phyloP scores from a whole-genome alignment of 2,797 vertebrate species.

The Danionella dracula region DNA sequence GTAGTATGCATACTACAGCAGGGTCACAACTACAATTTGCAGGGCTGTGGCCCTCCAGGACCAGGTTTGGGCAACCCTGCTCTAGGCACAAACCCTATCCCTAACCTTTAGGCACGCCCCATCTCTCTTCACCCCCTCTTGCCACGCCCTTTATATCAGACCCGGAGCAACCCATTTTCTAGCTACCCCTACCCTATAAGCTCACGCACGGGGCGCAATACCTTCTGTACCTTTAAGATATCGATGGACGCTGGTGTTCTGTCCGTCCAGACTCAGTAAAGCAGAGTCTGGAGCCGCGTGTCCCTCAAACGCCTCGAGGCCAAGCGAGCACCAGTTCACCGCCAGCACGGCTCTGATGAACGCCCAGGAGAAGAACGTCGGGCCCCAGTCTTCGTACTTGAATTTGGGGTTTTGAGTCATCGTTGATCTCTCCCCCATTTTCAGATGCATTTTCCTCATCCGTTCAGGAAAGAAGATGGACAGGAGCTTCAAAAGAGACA shows the following conservation, averaged over 20 bases:
- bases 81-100: no score
- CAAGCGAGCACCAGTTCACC: slow-evolving; percentile 72
- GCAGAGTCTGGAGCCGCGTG: slow-evolving; percentile 74
- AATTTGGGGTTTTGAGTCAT: slow-evolving; percentile 77
- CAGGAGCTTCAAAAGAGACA: slow-evolving; percentile 42
- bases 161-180: no score
- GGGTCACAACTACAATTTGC: no score
- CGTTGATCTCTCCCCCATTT: slow-evolving; percentile 57
- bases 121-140: no score
- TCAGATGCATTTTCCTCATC: slow-evolving; percentile 67
- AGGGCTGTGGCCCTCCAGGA: no score
- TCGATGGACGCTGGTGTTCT: slow-evolving; percentile 60
- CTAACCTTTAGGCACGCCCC: no score
- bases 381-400: slow-evolving; percentile 83
- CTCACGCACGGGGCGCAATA: no score
- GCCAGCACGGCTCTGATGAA: slow-evolving; percentile 65
- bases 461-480: slow-evolving; percentile 64
- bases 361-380: slow-evolving; percentile 60
- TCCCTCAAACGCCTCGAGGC: slow-evolving; percentile 73
- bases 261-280: slow-evolving; percentile 61
- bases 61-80: no score
- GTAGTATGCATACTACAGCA: no score
- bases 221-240: slow-evolving; percentile 71
- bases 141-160: no score
- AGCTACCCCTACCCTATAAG: no score